Evolutionary conservation across 1,140 invertebrate genomes (phyloP).

Genomic region (Druon quercuslanigerum): DNA sequence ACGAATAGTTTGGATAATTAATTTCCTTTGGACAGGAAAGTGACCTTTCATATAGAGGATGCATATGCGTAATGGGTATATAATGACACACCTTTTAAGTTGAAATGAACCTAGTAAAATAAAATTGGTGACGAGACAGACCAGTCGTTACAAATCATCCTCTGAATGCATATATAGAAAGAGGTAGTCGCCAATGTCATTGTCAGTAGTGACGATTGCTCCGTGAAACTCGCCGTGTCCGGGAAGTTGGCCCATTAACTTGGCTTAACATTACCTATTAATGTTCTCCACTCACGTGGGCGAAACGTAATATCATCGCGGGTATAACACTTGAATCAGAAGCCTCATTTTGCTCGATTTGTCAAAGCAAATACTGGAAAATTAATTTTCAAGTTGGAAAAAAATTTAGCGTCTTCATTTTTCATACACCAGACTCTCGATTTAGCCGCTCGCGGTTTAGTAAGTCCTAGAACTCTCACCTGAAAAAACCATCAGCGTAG

Average conservation of each 20-base stretch:
- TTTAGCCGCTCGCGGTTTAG: no score
- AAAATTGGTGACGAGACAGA: constrained; percentile 20
- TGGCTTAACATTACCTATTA: constrained; percentile 15
- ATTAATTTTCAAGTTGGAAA: no score
- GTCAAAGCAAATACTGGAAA: background rate
- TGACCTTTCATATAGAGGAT: background rate
- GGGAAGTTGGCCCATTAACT: constrained; percentile 22
- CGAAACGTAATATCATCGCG: background rate
- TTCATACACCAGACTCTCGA: no score
- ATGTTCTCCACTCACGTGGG: background rate
- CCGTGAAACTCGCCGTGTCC: constrained; percentile 22
- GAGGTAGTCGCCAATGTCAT: constrained; percentile 25
- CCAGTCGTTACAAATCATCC: background rate
- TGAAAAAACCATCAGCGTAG: no score
- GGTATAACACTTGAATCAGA: background rate
- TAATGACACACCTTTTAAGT: constrained; percentile 9
- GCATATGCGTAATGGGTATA: background rate
- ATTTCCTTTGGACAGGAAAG: no score
- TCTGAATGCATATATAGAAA: background rate
- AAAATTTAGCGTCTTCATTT: no score
- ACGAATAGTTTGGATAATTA: no score
- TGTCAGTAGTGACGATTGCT: constrained; percentile 27
- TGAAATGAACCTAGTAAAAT: background rate
- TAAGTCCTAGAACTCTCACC: no score
- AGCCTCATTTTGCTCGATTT: background rate